Evolutionary conservation across 2,113 vertebrate genomes (phyloP).

Genomic region (Megaleporinus macrocephalus): DNA sequence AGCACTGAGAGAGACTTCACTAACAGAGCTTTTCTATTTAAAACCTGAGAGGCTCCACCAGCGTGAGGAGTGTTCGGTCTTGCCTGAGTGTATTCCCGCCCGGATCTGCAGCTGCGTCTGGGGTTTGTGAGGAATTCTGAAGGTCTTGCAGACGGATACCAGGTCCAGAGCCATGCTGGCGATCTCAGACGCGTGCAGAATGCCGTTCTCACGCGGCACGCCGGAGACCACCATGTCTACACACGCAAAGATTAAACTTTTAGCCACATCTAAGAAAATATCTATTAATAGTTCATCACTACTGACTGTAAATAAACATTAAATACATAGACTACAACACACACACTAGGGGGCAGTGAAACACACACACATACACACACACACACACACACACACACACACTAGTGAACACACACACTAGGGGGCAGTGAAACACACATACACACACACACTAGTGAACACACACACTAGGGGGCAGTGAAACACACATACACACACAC

Average conservation of each 20-base stretch:
- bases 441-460: too few relatives aligned
- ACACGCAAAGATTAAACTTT: constrained; percentile 33
- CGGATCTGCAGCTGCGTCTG: constrained; percentile 81
- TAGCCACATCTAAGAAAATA: too few relatives aligned
- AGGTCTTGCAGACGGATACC: constrained; percentile 80
- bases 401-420: too few relatives aligned
- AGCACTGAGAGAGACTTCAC: background rate
- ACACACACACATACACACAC: too few relatives aligned
- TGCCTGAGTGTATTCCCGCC: constrained; percentile 84
- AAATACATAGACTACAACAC: too few relatives aligned
- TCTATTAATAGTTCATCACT: too few relatives aligned
- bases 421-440: too few relatives aligned
- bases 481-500: too few relatives aligned
- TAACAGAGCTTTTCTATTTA: background rate
- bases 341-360: too few relatives aligned
- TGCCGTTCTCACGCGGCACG: constrained; percentile 80
- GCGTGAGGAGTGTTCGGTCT: background rate
- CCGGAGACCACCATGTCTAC: constrained; percentile 87
- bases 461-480: too few relatives aligned
- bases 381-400: too few relatives aligned
- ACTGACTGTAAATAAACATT: too few relatives aligned
- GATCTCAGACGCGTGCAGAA: constrained; percentile 79
- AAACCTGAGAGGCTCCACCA: background rate
- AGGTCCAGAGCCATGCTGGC: constrained; percentile 86
- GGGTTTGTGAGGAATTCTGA: constrained; percentile 84